These are phyloP conservation scores for Dyspetes luteomarginatus DNA, from an alignment of 2,888 invertebrate species.

Conservation along the genomic window DNA sequence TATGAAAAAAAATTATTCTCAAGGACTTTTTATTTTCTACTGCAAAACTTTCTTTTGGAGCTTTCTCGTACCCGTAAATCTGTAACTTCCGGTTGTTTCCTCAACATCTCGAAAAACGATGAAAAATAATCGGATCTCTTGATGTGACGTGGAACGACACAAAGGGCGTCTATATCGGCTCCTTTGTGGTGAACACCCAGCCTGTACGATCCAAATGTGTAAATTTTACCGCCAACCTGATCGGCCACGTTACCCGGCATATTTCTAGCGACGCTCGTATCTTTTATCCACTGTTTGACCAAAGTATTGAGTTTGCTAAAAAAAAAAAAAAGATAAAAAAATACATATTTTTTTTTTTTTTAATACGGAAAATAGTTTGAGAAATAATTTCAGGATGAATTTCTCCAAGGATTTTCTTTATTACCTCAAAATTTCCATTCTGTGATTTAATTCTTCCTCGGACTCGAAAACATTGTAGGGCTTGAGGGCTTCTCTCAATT, in stretches of 20 bases:
- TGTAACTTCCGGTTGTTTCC: slow-evolving; percentile 93
- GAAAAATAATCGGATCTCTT: slow-evolving; percentile 97
- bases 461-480: slow-evolving; percentile 96
- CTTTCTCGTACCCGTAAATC: slow-evolving; percentile 88
- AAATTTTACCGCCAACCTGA: slow-evolving; percentile 98
- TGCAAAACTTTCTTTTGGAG: not conserved
- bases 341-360: not conserved
- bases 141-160: slow-evolving; percentile 98
- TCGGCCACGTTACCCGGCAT: slow-evolving; percentile 96
- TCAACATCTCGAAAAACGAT: slow-evolving; percentile 96
- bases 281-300: slow-evolving; percentile 97
- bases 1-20: slow-evolving; percentile 3
- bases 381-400: no score
- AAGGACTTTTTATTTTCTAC: not conserved
- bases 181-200: slow-evolving; percentile 98
- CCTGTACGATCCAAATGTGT: slow-evolving; percentile 99
- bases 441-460: slow-evolving; percentile 94
- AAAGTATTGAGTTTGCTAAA: slow-evolving; percentile 92
- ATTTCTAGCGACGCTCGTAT: slow-evolving; percentile 94
- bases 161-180: slow-evolving; percentile 99
- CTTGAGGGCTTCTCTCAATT: slow-evolving; percentile 90
- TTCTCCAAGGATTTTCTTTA: no score
- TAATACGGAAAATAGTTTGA: no score
- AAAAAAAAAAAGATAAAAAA: not conserved
- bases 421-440: slow-evolving; percentile 91